phyloP scores from a whole-genome alignment of 1,140 invertebrate species.

The Trichoplusia ni region DNA sequence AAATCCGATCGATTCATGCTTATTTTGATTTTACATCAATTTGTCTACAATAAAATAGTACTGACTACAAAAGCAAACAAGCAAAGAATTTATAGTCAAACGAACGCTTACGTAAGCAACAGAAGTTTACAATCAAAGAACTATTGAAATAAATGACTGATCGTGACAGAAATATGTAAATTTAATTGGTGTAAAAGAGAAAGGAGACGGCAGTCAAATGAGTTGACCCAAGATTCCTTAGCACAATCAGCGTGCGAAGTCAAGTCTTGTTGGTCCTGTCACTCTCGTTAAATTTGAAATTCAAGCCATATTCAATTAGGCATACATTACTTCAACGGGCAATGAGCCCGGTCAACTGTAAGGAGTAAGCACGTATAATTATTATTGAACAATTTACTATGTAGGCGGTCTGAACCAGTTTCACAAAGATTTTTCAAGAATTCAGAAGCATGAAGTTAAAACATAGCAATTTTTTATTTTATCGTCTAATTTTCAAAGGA shows the following conservation, averaged over 20 bases:
- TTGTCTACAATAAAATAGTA: too few relatives aligned
- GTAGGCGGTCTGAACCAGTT: too few relatives aligned
- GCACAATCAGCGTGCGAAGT: constrained; percentile 78
- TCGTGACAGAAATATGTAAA: constrained; percentile 32
- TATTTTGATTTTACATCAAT: too few relatives aligned
- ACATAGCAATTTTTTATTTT: too few relatives aligned
- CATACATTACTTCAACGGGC: constrained; percentile 46
- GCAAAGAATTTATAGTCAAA: too few relatives aligned
- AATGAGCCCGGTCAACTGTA: constrained; percentile 9
- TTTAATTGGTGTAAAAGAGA: constrained; percentile 37
- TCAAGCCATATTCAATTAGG: constrained; percentile 67
- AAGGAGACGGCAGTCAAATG: constrained; percentile 60
- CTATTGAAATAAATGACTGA: constrained; percentile 32
- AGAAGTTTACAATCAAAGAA: constrained; percentile 24
- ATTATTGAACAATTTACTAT: too few relatives aligned
- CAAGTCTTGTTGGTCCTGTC: constrained; percentile 59
- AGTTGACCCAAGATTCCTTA: constrained; percentile 72
- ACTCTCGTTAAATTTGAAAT: constrained; percentile 63
- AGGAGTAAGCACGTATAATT: not conserved
- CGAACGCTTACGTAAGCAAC: constrained; percentile 30
- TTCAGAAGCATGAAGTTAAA: too few relatives aligned
- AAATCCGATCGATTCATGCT: too few relatives aligned
- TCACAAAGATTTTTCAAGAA: too few relatives aligned
- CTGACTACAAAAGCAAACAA: too few relatives aligned
- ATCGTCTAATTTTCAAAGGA: too few relatives aligned